A percentile compares a stretch with the other conserved stretches of the same genome.
Conservation (phyloP, 2,113 vertebrate species). For the Hemibates koningsi region DNA sequence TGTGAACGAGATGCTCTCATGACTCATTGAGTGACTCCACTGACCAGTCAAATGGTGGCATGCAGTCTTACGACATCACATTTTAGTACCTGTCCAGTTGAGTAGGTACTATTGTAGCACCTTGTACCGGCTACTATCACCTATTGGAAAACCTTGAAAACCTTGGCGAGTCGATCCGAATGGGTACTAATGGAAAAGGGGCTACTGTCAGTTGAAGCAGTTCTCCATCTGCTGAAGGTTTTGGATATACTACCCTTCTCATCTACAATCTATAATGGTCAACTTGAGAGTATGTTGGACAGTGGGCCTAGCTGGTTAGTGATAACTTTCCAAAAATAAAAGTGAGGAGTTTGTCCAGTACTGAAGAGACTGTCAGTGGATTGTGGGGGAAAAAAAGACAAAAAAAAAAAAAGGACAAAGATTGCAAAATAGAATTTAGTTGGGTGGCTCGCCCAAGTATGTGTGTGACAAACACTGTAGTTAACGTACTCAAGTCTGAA, state of each 20-base stretch:
- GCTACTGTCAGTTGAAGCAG: neutral
- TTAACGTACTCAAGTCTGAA: neutral
- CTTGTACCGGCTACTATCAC: neutral
- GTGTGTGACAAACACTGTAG: neutral
- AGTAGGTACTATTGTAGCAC: neutral
- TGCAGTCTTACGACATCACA: neutral
- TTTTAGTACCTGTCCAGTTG: neutral
- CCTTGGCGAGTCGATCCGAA: neutral
- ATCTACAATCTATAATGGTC: neutral
- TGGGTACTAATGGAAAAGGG: neutral
- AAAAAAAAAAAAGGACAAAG: neutral
- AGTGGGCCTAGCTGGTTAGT: neutral
- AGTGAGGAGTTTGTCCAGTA: neutral
- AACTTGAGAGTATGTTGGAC: neutral
- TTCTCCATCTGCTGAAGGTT: neutral
- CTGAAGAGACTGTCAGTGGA: neutral
- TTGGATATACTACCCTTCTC: neutral
- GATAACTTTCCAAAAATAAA: neutral
- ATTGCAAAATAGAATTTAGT: neutral
- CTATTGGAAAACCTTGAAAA: neutral
- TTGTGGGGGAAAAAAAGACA: rapidly evolving
- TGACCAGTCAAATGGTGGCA: neutral
- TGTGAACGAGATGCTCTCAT: neutral
- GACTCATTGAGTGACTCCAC: neutral
- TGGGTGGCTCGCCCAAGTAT: neutral